A percentile compares a stretch with the other conserved stretches of the same genome.
These are phyloP conservation scores for Pseudobourletiella spinata DNA, from an alignment of 1,140 invertebrate species.

Conservation along the genomic window DNA sequence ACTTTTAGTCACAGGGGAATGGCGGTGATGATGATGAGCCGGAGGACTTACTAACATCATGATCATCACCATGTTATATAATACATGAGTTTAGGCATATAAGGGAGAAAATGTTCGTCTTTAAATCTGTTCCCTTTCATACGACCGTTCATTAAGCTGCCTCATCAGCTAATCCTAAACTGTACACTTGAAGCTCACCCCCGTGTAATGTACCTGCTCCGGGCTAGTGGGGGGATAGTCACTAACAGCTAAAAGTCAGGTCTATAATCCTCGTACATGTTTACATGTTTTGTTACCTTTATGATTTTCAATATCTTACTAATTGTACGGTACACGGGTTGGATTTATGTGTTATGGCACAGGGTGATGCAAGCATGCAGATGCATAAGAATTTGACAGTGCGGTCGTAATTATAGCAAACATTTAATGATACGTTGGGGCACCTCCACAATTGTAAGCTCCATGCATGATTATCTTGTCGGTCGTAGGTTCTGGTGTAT, in stretches of 20 bases:
- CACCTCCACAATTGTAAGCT: background rate
- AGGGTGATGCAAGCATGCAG: background rate
- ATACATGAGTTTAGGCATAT: too few relatives aligned
- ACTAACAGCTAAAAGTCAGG: background rate
- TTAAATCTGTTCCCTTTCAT: too few relatives aligned
- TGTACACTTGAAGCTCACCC: too few relatives aligned
- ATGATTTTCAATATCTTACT: background rate
- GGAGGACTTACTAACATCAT: too few relatives aligned
- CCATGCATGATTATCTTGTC: background rate
- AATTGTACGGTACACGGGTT: background rate
- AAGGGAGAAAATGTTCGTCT: too few relatives aligned
- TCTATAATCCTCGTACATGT: background rate
- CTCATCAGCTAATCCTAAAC: too few relatives aligned
- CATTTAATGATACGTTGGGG: slow-evolving; percentile 19
- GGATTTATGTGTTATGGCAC: background rate
- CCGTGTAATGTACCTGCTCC: too few relatives aligned
- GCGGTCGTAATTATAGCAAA: slow-evolving; percentile 15
- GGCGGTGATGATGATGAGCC: too few relatives aligned
- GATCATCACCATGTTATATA: too few relatives aligned
- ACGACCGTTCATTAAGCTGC: too few relatives aligned
- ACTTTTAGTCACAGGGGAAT: too few relatives aligned
- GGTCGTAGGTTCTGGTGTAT: background rate
- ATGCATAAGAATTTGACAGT: slow-evolving; percentile 1
- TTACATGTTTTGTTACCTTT: background rate
- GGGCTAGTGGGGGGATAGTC: too few relatives aligned